Percentiles rank a stretch among this genome's conserved stretches.
phyloP scores from a whole-genome alignment of 2,888 invertebrate genomes.

The Poecilobothrus nobilitatus region DNA sequence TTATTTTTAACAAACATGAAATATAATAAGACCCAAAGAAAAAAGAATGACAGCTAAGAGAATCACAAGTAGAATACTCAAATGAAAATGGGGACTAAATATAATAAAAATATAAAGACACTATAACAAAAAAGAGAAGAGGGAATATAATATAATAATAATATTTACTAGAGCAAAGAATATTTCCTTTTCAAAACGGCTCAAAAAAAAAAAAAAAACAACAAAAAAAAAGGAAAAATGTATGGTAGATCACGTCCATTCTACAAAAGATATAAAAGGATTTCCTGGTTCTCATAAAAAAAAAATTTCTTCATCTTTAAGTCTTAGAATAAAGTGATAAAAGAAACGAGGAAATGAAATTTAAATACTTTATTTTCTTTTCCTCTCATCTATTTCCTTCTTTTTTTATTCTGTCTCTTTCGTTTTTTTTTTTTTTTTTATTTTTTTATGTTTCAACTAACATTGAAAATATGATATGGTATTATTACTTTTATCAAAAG shows the following conservation, averaged over 20 bases:
- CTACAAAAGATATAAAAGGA: background rate
- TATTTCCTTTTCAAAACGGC: background rate
- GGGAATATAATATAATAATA: background rate
- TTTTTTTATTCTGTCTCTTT: no score
- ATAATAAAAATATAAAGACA: background rate
- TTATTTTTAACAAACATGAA: no score
- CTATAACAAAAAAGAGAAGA: background rate
- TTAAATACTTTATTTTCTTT: background rate
- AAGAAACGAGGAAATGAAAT: background rate
- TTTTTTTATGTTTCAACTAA: no score
- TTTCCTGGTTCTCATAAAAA: conserved; percentile 5
- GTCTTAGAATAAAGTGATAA: background rate
- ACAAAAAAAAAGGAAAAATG: no score
- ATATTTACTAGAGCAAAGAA: background rate
- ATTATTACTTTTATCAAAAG: no score
- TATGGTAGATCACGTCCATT: background rate
- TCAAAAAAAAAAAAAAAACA: no score
- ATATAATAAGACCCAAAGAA: no score
- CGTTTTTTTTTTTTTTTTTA: no score
- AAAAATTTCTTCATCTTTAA: no score
- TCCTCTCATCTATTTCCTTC: background rate
- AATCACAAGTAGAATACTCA: background rate
- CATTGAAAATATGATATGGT: no score
- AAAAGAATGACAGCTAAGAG: background rate
- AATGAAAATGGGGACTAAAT: background rate